These are phyloP conservation scores for Pantherophis guttatus DNA, from an alignment of 2,113 vertebrate genomes.

Conservation along the genomic window DNA sequence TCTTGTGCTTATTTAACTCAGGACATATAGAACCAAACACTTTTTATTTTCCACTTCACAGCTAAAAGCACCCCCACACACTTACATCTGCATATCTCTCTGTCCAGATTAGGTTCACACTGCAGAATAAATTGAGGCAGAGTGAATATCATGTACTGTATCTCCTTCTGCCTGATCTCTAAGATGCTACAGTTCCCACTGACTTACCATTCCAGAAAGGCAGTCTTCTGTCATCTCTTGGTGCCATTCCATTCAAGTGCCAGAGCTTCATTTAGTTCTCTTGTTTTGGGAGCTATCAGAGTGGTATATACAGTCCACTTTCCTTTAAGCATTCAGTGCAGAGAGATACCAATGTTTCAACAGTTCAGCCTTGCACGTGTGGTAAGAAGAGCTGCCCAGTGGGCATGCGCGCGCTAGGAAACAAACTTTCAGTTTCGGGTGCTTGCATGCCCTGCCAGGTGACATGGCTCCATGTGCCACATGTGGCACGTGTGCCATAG, in stretches of 20 bases:
- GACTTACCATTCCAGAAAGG: neutral
- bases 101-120: neutral
- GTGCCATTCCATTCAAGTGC: neutral
- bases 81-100: neutral
- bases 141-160: neutral
- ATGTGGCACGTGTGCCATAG: too few relatives aligned
- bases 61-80: neutral
- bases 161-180: neutral
- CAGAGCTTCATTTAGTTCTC: neutral
- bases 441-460: too few relatives aligned
- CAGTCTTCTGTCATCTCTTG: neutral
- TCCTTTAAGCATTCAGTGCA: neutral
- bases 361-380: too few relatives aligned
- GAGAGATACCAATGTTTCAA: neutral
- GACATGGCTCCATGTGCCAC: too few relatives aligned
- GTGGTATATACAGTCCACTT: neutral
- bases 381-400: too few relatives aligned
- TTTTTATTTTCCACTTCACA: neutral
- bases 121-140: neutral
- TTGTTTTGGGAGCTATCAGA: neutral
- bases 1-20: neutral
- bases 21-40: neutral
- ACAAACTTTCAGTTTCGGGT: too few relatives aligned
- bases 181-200: neutral
- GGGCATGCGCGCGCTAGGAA: too few relatives aligned